Base-by-base conservation (phyloP, 2,113 vertebrate species). In the Colinus virginianus region DNA sequence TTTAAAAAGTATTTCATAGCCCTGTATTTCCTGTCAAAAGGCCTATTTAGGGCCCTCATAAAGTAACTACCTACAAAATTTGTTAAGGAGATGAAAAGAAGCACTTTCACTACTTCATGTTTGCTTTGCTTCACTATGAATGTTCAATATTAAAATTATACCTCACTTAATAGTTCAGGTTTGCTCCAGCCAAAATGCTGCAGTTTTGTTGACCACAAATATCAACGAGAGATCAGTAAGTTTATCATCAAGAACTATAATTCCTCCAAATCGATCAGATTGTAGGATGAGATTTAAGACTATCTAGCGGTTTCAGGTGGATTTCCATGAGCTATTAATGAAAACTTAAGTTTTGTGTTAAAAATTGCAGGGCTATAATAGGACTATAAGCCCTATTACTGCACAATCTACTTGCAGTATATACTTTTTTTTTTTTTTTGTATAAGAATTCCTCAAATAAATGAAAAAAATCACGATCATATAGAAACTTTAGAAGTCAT, bases 121-220 rank as follows among this genome's bases (percentile, higher is more conserved):
- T 94, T 88, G 42, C 14, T 71, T 81, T 96, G 30, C 62, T 84
- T 82, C 81, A 84, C 25, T 75, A 78, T 67, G 69, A 93, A 93
- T 55, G 69, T 69, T 82, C 76, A 63, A 59, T 76, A 70, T 78
- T 72, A 91, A 82, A 93, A 80, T 51, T 55, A 16, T 19, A 80
- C 25, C 71, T 78, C 13, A 43, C 21, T 56, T 87, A 53, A 81
- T 0, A 74, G 45, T 49, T 19, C 23, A 62, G 16, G 13, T 87
- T 92, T 87, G 58, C 26, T n/a, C 26, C 43, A 81, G 4, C 19
- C 69, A 66, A 89, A 91, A 62, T 38, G n/a, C 13, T 38, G 46
- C 13, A 30, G 11, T 40, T 81, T 55, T 71, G 13, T 59, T 77
- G 17, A 74, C 25, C 66, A 78, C 53, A 83, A 56, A 72, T 14